Percentiles rank a stretch among this genome's conserved stretches.
These are phyloP conservation scores for Amphipyra tragopoginis DNA, from an alignment of 2,888 invertebrate species.

Conservation along the genomic window DNA sequence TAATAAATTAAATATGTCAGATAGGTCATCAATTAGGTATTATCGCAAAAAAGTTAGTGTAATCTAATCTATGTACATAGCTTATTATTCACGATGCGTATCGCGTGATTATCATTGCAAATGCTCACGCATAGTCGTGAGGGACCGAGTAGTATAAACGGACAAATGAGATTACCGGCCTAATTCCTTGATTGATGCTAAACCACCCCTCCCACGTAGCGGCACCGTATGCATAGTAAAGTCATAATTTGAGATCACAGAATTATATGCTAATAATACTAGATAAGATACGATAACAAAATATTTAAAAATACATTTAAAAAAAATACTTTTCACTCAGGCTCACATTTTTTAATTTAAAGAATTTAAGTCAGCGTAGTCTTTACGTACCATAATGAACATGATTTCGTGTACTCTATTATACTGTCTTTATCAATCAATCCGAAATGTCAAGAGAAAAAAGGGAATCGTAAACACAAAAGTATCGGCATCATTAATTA, in stretches of 20 bases:
- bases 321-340: too few relatives aligned
- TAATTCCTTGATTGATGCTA: conserved; percentile 84
- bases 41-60: conserved; percentile 39
- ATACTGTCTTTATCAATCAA: conserved; percentile 30
- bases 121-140: conserved; percentile 62
- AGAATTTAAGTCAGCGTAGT: too few relatives aligned
- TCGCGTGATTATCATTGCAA: conserved; percentile 65
- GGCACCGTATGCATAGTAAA: conserved; percentile 65
- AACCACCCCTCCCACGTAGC: conserved; percentile 66
- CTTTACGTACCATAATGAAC: too few relatives aligned
- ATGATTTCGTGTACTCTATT: too few relatives aligned
- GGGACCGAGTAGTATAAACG: conserved; percentile 66
- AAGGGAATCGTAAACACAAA: conserved; percentile 14
- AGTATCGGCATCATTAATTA: conserved; percentile 16
- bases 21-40: conserved; percentile 2
- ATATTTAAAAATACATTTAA: too few relatives aligned
- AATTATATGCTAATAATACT: conserved; percentile 45
- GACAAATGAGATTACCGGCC: conserved; percentile 80
- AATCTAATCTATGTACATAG: conserved; percentile 39
- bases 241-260: conserved; percentile 63
- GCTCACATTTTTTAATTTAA: too few relatives aligned
- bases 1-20: neutral
- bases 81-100: conserved; percentile 54
- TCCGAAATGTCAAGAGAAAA: conserved; percentile 1
- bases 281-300: conserved; percentile 26